Evolutionary conservation across 2,888 invertebrate species (phyloP), one percentile per base, ranked within the genome.

Genomic region (Ethmia dodecea): DNA sequence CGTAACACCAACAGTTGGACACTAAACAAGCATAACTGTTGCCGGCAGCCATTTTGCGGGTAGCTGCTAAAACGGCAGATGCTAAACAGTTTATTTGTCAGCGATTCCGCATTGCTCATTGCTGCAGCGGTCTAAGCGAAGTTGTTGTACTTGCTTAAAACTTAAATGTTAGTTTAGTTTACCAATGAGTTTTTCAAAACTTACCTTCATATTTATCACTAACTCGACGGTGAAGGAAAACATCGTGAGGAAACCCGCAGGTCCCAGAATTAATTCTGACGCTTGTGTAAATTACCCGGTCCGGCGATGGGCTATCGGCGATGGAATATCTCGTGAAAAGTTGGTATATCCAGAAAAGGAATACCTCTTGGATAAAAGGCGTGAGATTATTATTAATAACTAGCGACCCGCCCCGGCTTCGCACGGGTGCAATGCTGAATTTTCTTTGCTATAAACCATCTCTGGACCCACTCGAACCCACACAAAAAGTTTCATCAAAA

Each of bases 1-100:
- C 65, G 55, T 64, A 72, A 65, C 71, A 59, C 64, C 62, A 66
- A 61, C 60, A 68, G 60, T 55, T 53, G 47, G 45, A 55, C 57
- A 70, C 64, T 74, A 72, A 78, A 64, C 54, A 56, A 53, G n/a
- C 54, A 61, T 64, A 70, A 73, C 70, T 51, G 75, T 71, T 60
- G 52, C 43, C 45, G 38, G 53, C 48, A 52, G 60, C 41, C 51
- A 43, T 53, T 79, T 81, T 64, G 72, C 78, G 60, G 46, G 49
- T 52, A 56, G 51, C 52, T 56, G 77, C 71, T 72, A 79, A 77
- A 70, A 69, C 53, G 64, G 58, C 63, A 49, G 38, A 45, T 42
- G 59, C 60, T 72, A 71, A 74, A 63, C 56, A 56, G 52, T 60
- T 63, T 67, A 63, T 71, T 69, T 69, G 56, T 57, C 38, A 38